A percentile compares a stretch with the other conserved stretches of the same genome.
Evolutionary conservation across 2,797 vertebrate species (phyloP).

Genomic region (Lepilemur septentrionalis): DNA sequence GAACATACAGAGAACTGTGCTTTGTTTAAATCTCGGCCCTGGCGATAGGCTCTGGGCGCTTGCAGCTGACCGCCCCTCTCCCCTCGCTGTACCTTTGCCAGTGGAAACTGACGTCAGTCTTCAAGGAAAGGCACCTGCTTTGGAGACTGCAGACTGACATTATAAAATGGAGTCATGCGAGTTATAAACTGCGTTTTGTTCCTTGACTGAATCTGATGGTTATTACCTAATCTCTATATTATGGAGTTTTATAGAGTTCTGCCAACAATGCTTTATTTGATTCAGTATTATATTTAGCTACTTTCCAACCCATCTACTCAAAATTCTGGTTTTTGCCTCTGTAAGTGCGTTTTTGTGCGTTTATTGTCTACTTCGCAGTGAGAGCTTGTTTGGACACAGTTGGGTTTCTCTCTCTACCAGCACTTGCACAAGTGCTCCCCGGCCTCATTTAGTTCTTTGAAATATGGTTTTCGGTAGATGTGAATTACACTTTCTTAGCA

Average conservation of each 20-base stretch:
- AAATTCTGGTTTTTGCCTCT: background rate
- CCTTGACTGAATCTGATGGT: constrained; percentile 23
- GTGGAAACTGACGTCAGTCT: rapidly evolving
- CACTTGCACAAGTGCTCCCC: background rate
- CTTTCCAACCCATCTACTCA: background rate
- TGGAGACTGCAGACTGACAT: background rate
- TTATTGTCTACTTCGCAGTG: rapidly evolving
- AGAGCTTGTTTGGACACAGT: no score
- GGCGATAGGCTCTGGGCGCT: rapidly evolving
- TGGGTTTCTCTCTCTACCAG: background rate
- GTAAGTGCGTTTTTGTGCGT: rapidly evolving
- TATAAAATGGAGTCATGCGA: background rate
- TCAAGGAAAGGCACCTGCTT: background rate
- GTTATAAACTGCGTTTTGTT: background rate
- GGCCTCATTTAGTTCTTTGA: background rate
- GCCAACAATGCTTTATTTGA: background rate
- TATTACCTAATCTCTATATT: background rate
- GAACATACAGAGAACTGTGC: background rate
- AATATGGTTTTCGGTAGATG: background rate
- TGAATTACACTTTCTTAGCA: background rate
- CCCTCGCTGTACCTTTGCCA: background rate
- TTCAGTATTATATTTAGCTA: background rate
- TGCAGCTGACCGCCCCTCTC: rapidly evolving
- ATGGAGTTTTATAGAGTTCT: background rate
- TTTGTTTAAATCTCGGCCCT: rapidly evolving